phyloP scores from a whole-genome alignment of 1,140 invertebrate species.

The Cydia splendana region DNA sequence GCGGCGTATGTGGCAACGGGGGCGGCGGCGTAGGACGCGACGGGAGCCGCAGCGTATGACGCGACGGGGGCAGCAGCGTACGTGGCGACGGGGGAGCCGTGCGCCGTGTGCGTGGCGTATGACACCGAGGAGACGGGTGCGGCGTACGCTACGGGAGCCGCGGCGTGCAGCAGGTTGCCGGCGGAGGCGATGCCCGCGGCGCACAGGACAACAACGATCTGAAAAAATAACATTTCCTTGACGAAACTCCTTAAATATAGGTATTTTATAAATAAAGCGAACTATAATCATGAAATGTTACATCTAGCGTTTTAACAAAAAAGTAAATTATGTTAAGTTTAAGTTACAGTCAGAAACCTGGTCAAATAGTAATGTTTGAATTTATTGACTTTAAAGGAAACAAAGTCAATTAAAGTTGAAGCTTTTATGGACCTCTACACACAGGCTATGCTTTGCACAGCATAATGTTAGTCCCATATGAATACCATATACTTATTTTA shows the following conservation, averaged over 20 bases:
- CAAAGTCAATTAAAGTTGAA: too few relatives aligned
- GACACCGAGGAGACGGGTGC: conserved; percentile 8
- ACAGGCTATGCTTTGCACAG: background rate
- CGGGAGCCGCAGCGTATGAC: conserved; percentile 35
- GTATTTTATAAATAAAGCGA: too few relatives aligned
- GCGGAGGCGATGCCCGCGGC: conserved; percentile 63
- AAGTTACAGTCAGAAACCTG: too few relatives aligned
- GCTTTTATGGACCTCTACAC: too few relatives aligned
- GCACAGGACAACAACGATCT: conserved; percentile 64
- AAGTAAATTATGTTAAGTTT: too few relatives aligned
- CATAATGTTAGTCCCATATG: background rate
- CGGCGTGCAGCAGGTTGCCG: conserved; percentile 57
- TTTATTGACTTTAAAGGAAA: too few relatives aligned
- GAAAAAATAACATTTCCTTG: conserved; percentile 36
- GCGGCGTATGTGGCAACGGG: conserved; percentile 14
- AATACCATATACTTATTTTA: background rate
- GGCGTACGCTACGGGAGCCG: conserved; percentile 51
- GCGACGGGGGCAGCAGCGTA: conserved; percentile 48
- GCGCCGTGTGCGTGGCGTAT: conserved; percentile 39
- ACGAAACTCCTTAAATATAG: background rate
- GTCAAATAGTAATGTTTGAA: too few relatives aligned
- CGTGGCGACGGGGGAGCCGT: conserved; percentile 34
- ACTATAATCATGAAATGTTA: too few relatives aligned
- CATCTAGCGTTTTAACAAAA: too few relatives aligned
- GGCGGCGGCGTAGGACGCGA: background rate